Evolutionary conservation across 2,113 vertebrate species (phyloP), one percentile per base, ranked within the genome.

Genomic region (Albula goreensis): DNA sequence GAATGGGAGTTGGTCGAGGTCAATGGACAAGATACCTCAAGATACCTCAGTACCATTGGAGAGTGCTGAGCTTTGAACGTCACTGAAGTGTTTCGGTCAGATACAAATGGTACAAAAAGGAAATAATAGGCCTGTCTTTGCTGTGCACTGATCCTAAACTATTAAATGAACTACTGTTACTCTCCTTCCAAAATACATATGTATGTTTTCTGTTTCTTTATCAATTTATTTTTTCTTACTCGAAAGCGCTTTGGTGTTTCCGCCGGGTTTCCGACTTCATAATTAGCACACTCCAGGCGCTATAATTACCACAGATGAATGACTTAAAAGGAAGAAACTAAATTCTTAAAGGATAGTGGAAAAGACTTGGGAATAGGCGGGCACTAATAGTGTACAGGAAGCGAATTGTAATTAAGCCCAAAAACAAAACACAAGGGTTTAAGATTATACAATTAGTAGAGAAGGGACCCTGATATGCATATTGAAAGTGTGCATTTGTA

Each of bases 231-330:
- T 49, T 81, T 78, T 81, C 57, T 86, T 86, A 56, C 48, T 80
- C 49, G 5, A 63, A 52, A 15, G 12, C 12, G 5, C 63, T 89
- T 87, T 88, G 12, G 87, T 90, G 74, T 86, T 87, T 85, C 80
- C 15, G 50, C 25, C 17, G 74, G 83, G 85, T 53, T 85, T 89
- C 60, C 78, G 25, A 87, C 63, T 85, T 83, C 63, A 87, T 89
- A 87, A 89, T 87, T 52, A 79, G 83, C 82, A 86, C 84, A 82
- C 84, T 88, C 82, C 63, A 77, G 87, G 78, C 84, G 87, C 87
- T 86, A 79, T 85, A 88, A 90, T 93, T 91, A 89, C 88, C 83
- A 70, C 25, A 89, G 89, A 89, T 84, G 85, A 89, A 86, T 78
- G 80, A 86, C 84, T 88, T 81, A 87, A 87, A 90, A 85, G 81